Percentiles rank a stretch among this genome's conserved stretches.
Conservation (phyloP, 2,113 vertebrate species). For the Oryzias javanicus region DNA sequence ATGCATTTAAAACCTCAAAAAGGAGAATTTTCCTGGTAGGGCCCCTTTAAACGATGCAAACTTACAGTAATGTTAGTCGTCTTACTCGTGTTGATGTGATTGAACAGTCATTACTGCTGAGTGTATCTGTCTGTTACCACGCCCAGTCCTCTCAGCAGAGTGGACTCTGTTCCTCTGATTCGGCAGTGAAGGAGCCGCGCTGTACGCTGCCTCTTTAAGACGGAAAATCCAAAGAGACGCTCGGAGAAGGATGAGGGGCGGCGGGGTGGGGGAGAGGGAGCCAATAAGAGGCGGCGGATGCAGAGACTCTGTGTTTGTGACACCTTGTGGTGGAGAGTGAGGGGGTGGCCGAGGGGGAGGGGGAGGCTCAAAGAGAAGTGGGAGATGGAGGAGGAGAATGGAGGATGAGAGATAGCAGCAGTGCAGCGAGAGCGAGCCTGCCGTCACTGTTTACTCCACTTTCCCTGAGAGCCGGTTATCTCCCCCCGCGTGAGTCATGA, state of each 20-base stretch:
- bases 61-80: no score
- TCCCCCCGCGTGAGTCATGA: conserved; percentile 56
- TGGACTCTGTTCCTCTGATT: no score
- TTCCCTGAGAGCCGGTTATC: conserved; percentile 42
- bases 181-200: conserved; percentile 9
- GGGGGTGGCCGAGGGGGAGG: conserved; percentile 44
- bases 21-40: no score
- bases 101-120: no score
- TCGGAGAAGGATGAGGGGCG: background rate
- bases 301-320: conserved; percentile 56
- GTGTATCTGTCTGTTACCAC: no score
- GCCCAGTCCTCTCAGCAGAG: no score
- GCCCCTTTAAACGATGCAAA: no score
- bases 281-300: conserved; percentile 54
- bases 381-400: conserved; percentile 42
- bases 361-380: conserved; percentile 45
- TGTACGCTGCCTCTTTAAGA: conserved; percentile 48
- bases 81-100: no score
- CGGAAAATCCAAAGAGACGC: conserved; percentile 17
- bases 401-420: conserved; percentile 51
- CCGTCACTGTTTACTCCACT: conserved; percentile 43
- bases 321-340: conserved; percentile 59
- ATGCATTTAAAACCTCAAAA: no score
- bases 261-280: conserved; percentile 15
- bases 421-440: conserved; percentile 40